Base-by-base conservation (phyloP, 2,797 vertebrate genomes). In the Syndactyla subalaris region DNA sequence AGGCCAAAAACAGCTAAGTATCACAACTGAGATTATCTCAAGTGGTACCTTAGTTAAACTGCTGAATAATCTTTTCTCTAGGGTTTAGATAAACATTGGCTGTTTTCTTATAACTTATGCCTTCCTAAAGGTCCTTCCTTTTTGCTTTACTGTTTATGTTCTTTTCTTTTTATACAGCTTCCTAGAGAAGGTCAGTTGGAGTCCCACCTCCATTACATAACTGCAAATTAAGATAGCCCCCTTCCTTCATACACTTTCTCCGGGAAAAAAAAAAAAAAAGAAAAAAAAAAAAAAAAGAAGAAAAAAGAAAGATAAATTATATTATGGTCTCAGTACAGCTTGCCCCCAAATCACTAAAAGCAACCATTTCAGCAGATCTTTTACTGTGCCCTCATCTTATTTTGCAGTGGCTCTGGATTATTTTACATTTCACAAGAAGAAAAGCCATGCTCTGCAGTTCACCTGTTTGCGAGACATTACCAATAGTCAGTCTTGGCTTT, bases 1-100 rank as follows among this genome's bases (percentile, higher is more conserved):
- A 73, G 57, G 91, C 94, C 95, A 96, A 95, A 85, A 88, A 6
- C 59, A 91, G 68, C 90, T 46, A 61, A 74, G n/a, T 75, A 81
- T 63, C 79, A 73, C 46, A 72, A 66, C 81, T 80, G 90, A 88
- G 77, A 85, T 94, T 75, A 95, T 92, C 90, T 96, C 68, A 92
- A 89, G 77, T 70, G 83, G 70, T 79, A 92, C 89, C 92, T 93
- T 77, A 83, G 57, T 82, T 85, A 88, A 95, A 95, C 19, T 73
- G 86, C 82, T 91, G 70, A 89, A 78, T 85, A 86, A 80, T 79
- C 62, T 70, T 92, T 89, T 91, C 85, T 87, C 52, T 49, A 57
- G 63, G 29, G 39, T 52, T 88, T 72, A 73, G 65, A 84, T 92
- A 95, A 97, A 94, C 38, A 92, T 55, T 45, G n/a, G 34, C 12